Percentiles rank a stretch among this genome's conserved stretches.
Conservation (phyloP, 2,888 invertebrate genomes). For the Synergus gifuensis region DNA sequence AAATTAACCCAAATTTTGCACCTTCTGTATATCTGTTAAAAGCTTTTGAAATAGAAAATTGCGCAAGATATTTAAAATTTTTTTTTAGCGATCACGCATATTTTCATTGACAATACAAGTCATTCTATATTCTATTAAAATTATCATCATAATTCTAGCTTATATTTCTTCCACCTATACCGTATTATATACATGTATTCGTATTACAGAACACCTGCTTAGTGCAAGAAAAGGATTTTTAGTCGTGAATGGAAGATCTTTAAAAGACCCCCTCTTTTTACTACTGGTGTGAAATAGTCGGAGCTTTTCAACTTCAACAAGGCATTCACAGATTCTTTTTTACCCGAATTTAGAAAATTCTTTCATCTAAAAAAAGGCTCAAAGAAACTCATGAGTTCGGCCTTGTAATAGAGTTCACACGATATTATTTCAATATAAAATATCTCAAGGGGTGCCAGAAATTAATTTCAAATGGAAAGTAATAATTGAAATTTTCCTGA, state of each 20-base stretch:
- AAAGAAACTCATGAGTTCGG: conserved; percentile 6
- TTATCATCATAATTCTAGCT: conserved; percentile 29
- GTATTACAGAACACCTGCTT: conserved; percentile 39
- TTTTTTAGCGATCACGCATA: background rate
- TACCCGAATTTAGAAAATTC: conserved; percentile 38
- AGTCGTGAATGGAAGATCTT: conserved; percentile 30
- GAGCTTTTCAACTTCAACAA: conserved; percentile 34
- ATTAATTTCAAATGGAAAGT: conserved; percentile 1
- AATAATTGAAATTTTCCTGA: background rate
- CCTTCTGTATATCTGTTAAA: too few species aligned
- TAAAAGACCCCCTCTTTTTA: conserved; percentile 15
- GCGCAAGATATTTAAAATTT: too few species aligned
- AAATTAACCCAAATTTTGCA: background rate
- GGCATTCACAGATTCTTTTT: conserved; percentile 25
- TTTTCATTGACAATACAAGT: conserved; percentile 18
- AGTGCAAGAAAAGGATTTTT: conserved; percentile 36
- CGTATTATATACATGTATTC: conserved; percentile 15
- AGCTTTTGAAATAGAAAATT: too few species aligned
- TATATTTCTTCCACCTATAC: conserved; percentile 1
- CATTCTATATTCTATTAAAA: conserved; percentile 25
- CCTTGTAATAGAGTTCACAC: conserved; percentile 38
- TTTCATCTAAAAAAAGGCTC: conserved; percentile 14
- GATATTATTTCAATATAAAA: conserved; percentile 6
- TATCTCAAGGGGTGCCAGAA: conserved; percentile 5
- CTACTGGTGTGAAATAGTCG: conserved; percentile 39